A percentile compares a stretch with the other conserved stretches of the same genome.
Evolutionary conservation across 1,140 invertebrate species (phyloP).

Genomic region (Hylyphantes graminicola): DNA sequence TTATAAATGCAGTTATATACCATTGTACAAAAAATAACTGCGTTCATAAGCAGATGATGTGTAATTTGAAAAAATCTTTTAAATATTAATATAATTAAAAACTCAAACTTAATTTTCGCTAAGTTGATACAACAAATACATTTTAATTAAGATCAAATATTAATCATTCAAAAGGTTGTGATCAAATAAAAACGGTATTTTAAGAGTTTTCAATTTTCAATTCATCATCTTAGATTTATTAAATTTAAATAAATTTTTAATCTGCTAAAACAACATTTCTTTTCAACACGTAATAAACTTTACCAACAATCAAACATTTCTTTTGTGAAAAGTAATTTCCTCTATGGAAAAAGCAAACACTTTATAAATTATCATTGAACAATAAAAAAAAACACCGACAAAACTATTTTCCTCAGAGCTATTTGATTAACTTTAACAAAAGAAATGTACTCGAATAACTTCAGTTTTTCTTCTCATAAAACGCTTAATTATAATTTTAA

Average conservation of each 20-base stretch:
- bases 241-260: conserved; percentile 3
- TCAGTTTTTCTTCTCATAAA: conserved; percentile 10
- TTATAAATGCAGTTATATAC: no score
- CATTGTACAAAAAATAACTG: no score
- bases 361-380: not conserved
- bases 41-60: no score
- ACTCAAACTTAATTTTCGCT: no score
- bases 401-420: conserved; percentile 15
- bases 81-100: no score
- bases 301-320: conserved; percentile 23
- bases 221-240: conserved; percentile 32
- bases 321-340: conserved; percentile 21
- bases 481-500: conserved; percentile 50
- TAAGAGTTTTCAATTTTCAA: conserved; percentile 7
- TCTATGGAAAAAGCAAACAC: not conserved
- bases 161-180: no score
- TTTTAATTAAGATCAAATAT: no score
- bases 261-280: conserved; percentile 5
- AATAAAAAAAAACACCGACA: not conserved
- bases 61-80: no score
- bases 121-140: no score
- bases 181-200: not conserved
- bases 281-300: conserved; percentile 1
- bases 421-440: conserved; percentile 10
- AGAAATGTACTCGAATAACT: conserved; percentile 16